Evolutionary conservation across 1,140 invertebrate genomes (phyloP).

Genomic region (Phocides pigmalion): DNA sequence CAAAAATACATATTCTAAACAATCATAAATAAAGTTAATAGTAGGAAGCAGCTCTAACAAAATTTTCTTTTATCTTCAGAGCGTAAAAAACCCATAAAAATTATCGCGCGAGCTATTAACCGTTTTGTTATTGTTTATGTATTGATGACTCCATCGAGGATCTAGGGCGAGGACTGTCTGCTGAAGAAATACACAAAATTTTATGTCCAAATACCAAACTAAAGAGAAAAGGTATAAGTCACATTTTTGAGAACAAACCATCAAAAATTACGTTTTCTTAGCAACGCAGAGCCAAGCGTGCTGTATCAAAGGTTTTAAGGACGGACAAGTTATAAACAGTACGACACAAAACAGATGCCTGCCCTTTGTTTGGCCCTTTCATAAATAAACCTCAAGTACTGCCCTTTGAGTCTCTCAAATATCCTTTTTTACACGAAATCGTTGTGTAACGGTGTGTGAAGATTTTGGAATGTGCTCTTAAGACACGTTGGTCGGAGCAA

Average conservation of each 20-base stretch:
- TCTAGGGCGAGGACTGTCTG: conserved; percentile 3
- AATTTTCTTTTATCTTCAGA: conserved; percentile 22
- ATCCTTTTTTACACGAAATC: not conserved
- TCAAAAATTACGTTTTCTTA: no score
- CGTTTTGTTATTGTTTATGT: conserved; percentile 32
- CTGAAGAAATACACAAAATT: not conserved
- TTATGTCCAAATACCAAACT: no score
- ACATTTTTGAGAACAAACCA: no score
- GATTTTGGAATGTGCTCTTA: not conserved
- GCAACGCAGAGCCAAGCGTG: no score
- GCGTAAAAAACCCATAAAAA: conserved; percentile 34
- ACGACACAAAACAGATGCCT: conserved; percentile 70
- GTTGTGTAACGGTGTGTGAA: conserved; percentile 8
- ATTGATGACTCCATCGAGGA: conserved; percentile 28
- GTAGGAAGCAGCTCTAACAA: not conserved
- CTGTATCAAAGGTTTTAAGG: conserved; percentile 20
- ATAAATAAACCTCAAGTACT: conserved; percentile 66
- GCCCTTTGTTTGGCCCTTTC: conserved; percentile 60
- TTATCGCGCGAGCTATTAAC: conserved; percentile 32
- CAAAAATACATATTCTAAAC: no score
- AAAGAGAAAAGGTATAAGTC: no score
- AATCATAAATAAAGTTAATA: not conserved
- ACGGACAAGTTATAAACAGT: conserved; percentile 64
- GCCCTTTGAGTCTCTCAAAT: conserved; percentile 50
- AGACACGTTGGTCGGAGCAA: no score